Percentiles rank a stretch among this genome's conserved stretches.
phyloP scores from a whole-genome alignment of 23 tunicate species.

The Trididemnum clinides region DNA sequence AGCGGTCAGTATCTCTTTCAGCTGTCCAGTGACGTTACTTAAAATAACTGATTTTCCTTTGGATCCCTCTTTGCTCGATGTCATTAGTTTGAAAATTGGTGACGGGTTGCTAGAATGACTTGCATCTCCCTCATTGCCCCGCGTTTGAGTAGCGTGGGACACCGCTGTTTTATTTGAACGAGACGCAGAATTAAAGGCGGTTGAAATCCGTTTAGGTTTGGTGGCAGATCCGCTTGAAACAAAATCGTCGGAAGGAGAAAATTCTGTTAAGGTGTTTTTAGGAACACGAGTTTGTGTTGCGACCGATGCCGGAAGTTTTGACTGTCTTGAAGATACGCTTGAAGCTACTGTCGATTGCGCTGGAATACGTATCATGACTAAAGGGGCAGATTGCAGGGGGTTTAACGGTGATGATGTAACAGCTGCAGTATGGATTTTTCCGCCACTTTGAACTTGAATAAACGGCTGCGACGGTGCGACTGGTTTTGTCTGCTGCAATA shows the following conservation, averaged over 20 bases:
- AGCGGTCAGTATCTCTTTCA: conserved; percentile 70
- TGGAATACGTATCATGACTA: conserved; percentile 59
- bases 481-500: conserved; percentile 19
- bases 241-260: not conserved
- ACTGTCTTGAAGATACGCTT: not conserved
- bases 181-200: not conserved
- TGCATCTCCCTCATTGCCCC: not conserved
- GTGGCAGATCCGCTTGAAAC: not conserved
- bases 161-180: not conserved
- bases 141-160: not conserved
- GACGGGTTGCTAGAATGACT: not conserved
- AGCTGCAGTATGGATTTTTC: conserved; percentile 57
- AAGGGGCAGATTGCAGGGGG: not conserved
- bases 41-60: conserved; percentile 63
- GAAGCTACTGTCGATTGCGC: not conserved
- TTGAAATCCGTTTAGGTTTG: conserved; percentile 11
- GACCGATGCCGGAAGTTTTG: not conserved
- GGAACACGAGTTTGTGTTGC: not conserved
- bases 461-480: conserved; percentile 27
- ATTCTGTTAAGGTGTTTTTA: not conserved
- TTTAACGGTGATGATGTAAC: conserved; percentile 40
- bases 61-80: conserved; percentile 68
- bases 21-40: conserved; percentile 73
- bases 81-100: conserved; percentile 73
- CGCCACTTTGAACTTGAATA: conserved; percentile 49